A percentile compares a stretch with the other conserved stretches of the same genome.
phyloP scores from a whole-genome alignment of 2,888 invertebrate genomes.

The Clivina fossor region DNA sequence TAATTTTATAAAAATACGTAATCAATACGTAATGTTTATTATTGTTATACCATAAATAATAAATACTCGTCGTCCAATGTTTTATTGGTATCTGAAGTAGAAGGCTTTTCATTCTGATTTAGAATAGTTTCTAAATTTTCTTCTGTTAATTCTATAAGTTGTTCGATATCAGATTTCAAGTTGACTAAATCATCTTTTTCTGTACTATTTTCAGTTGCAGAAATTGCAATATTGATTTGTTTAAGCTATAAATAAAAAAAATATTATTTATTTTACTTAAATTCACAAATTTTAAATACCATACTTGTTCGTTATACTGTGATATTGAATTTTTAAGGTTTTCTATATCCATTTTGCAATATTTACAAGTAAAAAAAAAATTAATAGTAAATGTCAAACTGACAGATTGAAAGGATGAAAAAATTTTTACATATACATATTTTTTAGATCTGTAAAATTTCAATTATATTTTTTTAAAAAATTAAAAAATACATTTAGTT shows the following conservation, averaged over 20 bases:
- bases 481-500: too few species aligned
- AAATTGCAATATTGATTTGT: constrained; percentile 54
- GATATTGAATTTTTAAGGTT: constrained; percentile 22
- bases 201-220: constrained; percentile 52
- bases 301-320: constrained; percentile 40
- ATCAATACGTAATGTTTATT: background rate
- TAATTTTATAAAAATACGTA: background rate
- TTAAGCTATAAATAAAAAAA: constrained; percentile 36
- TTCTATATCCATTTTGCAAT: constrained; percentile 24
- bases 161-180: constrained; percentile 65
- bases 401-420: constrained; percentile 12
- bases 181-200: constrained; percentile 61
- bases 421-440: background rate
- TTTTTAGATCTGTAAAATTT: background rate
- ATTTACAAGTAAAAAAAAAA: constrained; percentile 9
- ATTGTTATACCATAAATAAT: constrained; percentile 63
- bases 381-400: constrained; percentile 18
- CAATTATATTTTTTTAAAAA: background rate
- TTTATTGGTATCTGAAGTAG: constrained; percentile 42
- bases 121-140: constrained; percentile 56
- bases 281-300: constrained; percentile 8
- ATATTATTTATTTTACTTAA: background rate
- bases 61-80: constrained; percentile 63
- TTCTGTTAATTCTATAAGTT: constrained; percentile 68
- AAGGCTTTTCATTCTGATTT: constrained; percentile 37